Evolutionary conservation across 2,797 vertebrate genomes (phyloP).

Genomic region (Bufotes viridis): DNA sequence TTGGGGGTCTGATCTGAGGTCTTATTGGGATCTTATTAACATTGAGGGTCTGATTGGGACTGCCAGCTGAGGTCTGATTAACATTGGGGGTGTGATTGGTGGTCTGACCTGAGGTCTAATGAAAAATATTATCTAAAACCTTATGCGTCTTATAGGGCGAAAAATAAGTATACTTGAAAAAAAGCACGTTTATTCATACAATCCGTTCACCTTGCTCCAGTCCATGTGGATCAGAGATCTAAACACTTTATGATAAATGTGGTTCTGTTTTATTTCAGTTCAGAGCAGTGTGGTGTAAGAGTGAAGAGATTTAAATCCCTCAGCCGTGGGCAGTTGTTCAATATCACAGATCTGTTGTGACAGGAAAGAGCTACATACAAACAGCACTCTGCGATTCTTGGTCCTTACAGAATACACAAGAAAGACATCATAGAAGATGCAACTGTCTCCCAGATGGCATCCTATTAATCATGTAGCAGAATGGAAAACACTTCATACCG

Average conservation of each 20-base stretch:
- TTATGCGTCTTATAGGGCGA: too few species aligned
- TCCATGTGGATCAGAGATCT: background rate
- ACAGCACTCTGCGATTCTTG: background rate
- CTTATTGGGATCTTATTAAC: too few species aligned
- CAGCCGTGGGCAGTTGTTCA: background rate
- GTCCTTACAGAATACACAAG: slow-evolving; percentile 3
- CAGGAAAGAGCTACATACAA: background rate
- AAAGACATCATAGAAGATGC: slow-evolving; percentile 20
- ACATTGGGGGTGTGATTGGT: too few species aligned
- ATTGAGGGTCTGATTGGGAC: too few species aligned
- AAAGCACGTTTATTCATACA: background rate
- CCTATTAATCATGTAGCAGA: slow-evolving; percentile 38
- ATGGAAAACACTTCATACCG: slow-evolving; percentile 1
- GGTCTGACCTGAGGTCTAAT: too few species aligned
- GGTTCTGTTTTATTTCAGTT: background rate
- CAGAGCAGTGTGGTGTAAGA: background rate
- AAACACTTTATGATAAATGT: background rate
- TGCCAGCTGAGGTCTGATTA: too few species aligned
- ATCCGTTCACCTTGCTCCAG: background rate
- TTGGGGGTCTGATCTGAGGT: too few species aligned
- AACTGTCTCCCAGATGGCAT: slow-evolving; percentile 22
- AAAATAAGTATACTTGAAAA: background rate
- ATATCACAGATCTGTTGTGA: slow-evolving; percentile 18
- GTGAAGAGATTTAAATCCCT: background rate
- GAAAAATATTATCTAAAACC: too few species aligned